Evolutionary conservation across 2,113 vertebrate species (phyloP), one percentile per base, ranked within the genome.

Genomic region (Bufo bufo): DNA sequence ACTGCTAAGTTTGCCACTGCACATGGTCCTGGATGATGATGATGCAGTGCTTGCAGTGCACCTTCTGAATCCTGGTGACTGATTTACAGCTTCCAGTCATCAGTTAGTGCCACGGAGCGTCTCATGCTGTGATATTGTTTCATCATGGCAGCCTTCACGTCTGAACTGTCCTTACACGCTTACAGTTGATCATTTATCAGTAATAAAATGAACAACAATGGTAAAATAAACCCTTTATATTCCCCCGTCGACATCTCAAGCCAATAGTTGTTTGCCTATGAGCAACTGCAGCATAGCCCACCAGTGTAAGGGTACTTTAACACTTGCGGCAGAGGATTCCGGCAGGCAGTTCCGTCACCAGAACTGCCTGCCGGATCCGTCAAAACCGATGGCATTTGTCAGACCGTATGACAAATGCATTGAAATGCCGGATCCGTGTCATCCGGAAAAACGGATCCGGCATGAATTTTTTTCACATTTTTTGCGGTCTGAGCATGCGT

Each of bases 101-200:
- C 50, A 45, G 50, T 78, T 54, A 56, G 77, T 10, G 20, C 50
- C 23, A 78, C 43, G 54, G 33, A 52, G 49, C 71, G 71, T 17
- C 71, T 74, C 71, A 16, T 16, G 47, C 75, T 77, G 75, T 52
- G 75, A 52, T 52, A 50, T 77, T 77, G 77, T 78, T 78, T 14
- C 13, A 56, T 78, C 54, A 56, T 33, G 54, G 77, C 77, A 78
- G 77, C 77, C 20, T 77, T 77, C 49, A 52, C 4, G 6, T 19
- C 75, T 54, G 50, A 78, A 33, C 20, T 56, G 50, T 78, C 50
- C 4, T 78, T 56, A 54, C 77, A 78, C 33, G 11, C 20, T 56
- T n/a, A 78, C 9, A 6, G 77, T 14, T 56, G 50, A 23, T 23
- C 11, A 56, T 13, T 54, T 56, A 54, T 54, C 50, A 78, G 47